Percentiles rank a stretch among this genome's conserved stretches.
phyloP scores from a whole-genome alignment of 2,797 vertebrate genomes.

The Brotula barbata region DNA sequence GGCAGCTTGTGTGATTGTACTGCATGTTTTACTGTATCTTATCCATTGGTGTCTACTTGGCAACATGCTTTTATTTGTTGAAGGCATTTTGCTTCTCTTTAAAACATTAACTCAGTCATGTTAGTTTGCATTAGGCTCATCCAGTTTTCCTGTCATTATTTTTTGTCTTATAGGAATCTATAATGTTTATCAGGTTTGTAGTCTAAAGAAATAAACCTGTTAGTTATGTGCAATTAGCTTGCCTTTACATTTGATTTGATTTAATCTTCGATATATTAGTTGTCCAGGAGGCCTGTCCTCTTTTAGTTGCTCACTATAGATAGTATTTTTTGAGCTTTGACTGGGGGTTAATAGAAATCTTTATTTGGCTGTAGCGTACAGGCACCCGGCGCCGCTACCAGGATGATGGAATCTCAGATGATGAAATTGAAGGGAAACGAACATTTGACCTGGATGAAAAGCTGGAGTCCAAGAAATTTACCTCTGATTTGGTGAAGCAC shows the following conservation, averaged over 20 bases:
- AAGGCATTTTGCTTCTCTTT: background rate
- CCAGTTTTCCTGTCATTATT: too few relatives aligned
- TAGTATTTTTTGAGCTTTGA: background rate
- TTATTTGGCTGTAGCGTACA: constrained; percentile 80
- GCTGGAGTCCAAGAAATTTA: constrained; percentile 85
- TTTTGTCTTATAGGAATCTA: too few relatives aligned
- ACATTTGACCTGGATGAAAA: constrained; percentile 96
- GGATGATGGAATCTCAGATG: constrained; percentile 96
- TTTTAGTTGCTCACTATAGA: constrained; percentile 1
- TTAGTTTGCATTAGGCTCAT: background rate
- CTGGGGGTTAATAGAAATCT: background rate
- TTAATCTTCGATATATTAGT: background rate
- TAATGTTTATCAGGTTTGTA: too few relatives aligned
- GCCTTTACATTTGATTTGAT: background rate
- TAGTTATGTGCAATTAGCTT: background rate
- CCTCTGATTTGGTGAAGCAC: constrained; percentile 88
- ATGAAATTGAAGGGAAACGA: constrained; percentile 97
- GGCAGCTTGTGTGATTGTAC: background rate
- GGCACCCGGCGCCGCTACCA: constrained; percentile 93
- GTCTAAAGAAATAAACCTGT: background rate
- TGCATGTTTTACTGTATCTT: constrained; percentile 2
- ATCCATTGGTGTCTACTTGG: background rate
- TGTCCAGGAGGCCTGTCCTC: too few relatives aligned
- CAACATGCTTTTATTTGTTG: background rate
- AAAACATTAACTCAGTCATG: background rate